phyloP scores from a whole-genome alignment of 2,888 invertebrate species.

The Spilarctia lutea region DNA sequence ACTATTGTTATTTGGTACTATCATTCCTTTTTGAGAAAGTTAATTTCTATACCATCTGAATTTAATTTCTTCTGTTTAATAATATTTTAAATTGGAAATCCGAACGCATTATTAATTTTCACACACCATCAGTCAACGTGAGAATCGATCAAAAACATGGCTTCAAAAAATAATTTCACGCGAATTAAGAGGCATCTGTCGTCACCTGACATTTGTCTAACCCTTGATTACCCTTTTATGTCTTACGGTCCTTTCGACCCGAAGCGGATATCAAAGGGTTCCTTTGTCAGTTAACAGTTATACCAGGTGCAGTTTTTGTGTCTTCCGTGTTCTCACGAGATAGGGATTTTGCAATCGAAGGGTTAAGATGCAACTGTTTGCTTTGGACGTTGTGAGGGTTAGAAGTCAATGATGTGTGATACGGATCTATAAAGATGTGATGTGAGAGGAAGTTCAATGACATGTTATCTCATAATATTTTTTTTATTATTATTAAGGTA shows the following conservation, averaged over 20 bases:
- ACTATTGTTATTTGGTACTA: not conserved
- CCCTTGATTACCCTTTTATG: constrained; percentile 75
- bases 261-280: constrained; percentile 77
- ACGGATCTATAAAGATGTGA: constrained; percentile 30
- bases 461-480: not conserved
- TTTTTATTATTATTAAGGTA: too few relatives aligned
- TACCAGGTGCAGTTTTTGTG: constrained; percentile 73
- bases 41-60: not conserved
- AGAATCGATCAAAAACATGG: constrained; percentile 67
- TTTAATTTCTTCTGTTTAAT: constrained; percentile 7
- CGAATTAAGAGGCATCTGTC: constrained; percentile 82
- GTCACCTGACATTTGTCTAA: constrained; percentile 77
- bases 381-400: constrained; percentile 40
- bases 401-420: constrained; percentile 50
- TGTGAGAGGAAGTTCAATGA: constrained; percentile 3
- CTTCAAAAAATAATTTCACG: constrained; percentile 81
- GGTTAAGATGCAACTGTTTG: constrained; percentile 54
- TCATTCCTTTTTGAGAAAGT: not conserved
- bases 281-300: constrained; percentile 78
- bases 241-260: constrained; percentile 69
- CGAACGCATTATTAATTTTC: constrained; percentile 72
- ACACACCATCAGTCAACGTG: constrained; percentile 79
- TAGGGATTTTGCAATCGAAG: constrained; percentile 61
- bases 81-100: constrained; percentile 5
- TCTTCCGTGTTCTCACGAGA: constrained; percentile 80